These are phyloP conservation scores for Lethenteron camtschaticum DNA, from an alignment of 2,113 vertebrate genomes.

Conservation along the genomic window DNA sequence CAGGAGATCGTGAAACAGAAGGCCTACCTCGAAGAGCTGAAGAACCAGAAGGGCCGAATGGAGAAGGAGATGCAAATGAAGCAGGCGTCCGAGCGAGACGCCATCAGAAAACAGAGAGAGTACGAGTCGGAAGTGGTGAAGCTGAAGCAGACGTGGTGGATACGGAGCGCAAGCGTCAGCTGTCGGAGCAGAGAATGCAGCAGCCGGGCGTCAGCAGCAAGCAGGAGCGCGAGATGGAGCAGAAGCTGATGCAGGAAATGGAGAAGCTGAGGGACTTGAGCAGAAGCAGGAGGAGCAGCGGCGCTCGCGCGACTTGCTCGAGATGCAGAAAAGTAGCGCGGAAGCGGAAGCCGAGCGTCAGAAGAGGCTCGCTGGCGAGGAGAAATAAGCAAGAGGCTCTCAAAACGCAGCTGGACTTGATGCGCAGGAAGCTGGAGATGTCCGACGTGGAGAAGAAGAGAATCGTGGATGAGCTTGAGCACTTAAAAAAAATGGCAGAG, in stretches of 20 bases:
- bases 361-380: background rate
- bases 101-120: no score
- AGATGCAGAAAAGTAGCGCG: background rate
- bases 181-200: no score
- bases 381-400: background rate
- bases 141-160: no score
- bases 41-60: background rate
- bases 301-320: background rate
- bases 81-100: no score
- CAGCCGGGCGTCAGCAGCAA: background rate
- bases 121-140: no score
- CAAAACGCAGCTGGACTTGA: background rate
- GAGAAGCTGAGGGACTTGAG: background rate
- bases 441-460: background rate
- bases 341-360: background rate
- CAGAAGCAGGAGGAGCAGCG: background rate
- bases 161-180: no score
- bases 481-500: background rate
- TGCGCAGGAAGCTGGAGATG: background rate
- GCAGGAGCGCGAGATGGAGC: background rate
- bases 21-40: background rate
- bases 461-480: background rate
- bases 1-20: background rate
- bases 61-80: background rate
- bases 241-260: background rate